Percentiles rank a stretch among this genome's conserved stretches.
Conservation (phyloP, 2,113 vertebrate species). For the human region GRCh38 chr13:80914501-80915000, state of each 20-base stretch:
- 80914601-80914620: background rate
- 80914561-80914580: background rate
- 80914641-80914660: background rate
- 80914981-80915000: background rate
- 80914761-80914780: background rate
- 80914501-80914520: background rate
- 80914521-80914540: background rate
- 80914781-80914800: background rate
- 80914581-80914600: background rate
- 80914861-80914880: background rate
- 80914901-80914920: background rate
- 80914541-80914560: background rate
- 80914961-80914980: conserved; percentile 2
- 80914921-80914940: background rate
- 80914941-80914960: background rate
- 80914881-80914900: background rate
- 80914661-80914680: background rate
- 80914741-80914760: background rate
- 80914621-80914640: background rate
- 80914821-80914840: background rate
- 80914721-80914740: background rate
- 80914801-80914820: background rate
- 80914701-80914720: background rate
- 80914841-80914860: background rate
- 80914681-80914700: background rate